Evolutionary conservation across 2,113 vertebrate species (phyloP).

Genomic region (Sinocyclocheilus anshuiensis): DNA sequence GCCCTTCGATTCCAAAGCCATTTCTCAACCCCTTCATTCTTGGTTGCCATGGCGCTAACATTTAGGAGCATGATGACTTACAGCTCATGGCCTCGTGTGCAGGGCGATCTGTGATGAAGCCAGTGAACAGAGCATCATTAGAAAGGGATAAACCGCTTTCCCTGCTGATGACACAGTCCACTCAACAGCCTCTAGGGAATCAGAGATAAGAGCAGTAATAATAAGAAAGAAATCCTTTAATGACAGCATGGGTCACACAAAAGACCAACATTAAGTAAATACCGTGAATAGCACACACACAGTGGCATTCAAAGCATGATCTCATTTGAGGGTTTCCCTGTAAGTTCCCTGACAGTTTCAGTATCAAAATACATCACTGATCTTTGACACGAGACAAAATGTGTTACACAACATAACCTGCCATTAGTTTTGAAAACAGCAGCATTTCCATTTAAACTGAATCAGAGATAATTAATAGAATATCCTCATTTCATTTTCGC

Average conservation of each 20-base stretch:
- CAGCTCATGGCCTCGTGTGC: slow-evolving; percentile 1
- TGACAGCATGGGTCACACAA: slow-evolving; percentile 17
- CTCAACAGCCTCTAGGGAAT: neutral
- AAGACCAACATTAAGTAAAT: neutral
- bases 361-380: neutral
- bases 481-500: neutral
- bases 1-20: slow-evolving; percentile 15
- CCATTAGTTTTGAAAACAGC: neutral
- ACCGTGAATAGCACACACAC: neutral
- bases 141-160: slow-evolving; percentile 12
- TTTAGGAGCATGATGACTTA: slow-evolving; percentile 21
- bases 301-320: neutral
- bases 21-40: slow-evolving; percentile 17
- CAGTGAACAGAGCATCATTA: slow-evolving; percentile 30
- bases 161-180: slow-evolving; percentile 7
- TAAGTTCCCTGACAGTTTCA: neutral
- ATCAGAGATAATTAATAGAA: neutral
- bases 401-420: neutral
- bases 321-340: neutral
- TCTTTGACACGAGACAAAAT: neutral
- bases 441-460: neutral
- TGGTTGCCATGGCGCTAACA: slow-evolving; percentile 20
- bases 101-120: neutral
- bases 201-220: neutral
- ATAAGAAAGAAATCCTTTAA: neutral